Base-by-base conservation (phyloP, 2,888 invertebrate genomes). In the Agrotis clavis region DNA sequence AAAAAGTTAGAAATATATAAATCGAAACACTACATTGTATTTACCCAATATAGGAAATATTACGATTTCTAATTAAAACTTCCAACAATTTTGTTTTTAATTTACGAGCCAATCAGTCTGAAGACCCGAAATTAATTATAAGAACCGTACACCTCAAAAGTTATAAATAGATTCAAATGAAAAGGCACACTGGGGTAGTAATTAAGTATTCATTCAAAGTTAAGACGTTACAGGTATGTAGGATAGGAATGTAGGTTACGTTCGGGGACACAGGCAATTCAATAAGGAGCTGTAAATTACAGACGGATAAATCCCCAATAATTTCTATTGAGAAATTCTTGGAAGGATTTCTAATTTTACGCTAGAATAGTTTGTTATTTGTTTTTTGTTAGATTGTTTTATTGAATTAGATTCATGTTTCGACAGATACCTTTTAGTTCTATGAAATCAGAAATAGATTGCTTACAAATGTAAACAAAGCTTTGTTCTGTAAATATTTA, bases 221-320 rank as follows among this genome's bases (percentile, higher is more conserved):
- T 53, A n/a, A 67, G 25, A 64, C 63, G 16, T 41, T 25, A 41
- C 30, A 69, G 48, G 16, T 78, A 60, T 51, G 30, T 18, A 9
- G 13, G 35, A n/a, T 56, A 47, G 47, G 16, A 56, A 77, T 35
- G 67, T 65, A 62, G 54, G 54, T 62, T 56, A 47, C 18, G 14
- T 67, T 62, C 41, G 25, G 53, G 64, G 47, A 65, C 61, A 51
- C 18, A 63, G 73, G 67, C 62, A 77, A 77, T 81, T 75, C 62
- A 81, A 81, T 74, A 79, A 71, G 51, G 18, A 59, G 53, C 59
- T 64, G 41, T 69, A 75, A 66, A 71, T 75, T 69, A 69, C 67
- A 66, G 41, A 66, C 53, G 51, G n/a, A 62, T 78, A 35, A 67
- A 61, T 65, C 61, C 67, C 50, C 66, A 75, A 74, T 83, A 74